Conservation (phyloP, 2,113 vertebrate genomes). For the Rostratula benghalensis region DNA sequence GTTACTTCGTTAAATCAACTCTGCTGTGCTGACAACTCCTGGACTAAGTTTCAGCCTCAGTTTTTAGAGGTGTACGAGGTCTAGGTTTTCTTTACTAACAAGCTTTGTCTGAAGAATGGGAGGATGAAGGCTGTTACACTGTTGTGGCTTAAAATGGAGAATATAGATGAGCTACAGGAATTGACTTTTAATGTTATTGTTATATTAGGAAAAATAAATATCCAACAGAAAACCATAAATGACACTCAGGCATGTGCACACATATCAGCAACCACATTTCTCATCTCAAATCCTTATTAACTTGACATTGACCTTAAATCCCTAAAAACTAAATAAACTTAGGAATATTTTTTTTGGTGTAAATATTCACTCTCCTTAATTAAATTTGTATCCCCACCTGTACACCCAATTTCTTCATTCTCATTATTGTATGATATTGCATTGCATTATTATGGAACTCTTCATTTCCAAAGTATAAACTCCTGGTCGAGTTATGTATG, state of each 20-base stretch:
- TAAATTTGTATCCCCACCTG: too few species aligned
- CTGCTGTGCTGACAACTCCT: background rate
- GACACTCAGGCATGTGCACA: background rate
- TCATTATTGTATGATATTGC: background rate
- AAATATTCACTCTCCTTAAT: background rate
- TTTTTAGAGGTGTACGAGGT: background rate
- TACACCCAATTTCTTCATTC: background rate
- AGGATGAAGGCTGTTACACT: background rate
- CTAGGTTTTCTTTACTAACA: background rate
- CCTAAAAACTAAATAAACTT: background rate
- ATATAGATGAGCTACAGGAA: background rate
- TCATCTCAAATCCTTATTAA: background rate
- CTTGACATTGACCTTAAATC: background rate
- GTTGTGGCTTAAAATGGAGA: background rate
- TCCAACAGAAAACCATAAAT: background rate
- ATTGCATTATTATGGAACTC: background rate
- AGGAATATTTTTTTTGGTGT: background rate
- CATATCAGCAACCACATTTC: background rate
- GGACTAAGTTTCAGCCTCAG: background rate
- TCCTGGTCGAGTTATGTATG: background rate
- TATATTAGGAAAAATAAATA: background rate
- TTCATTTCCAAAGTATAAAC: background rate
- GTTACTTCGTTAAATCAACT: background rate
- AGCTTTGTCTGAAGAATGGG: background rate
- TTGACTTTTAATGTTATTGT: background rate